Evolutionary conservation across 2,888 invertebrate genomes (phyloP), one percentile per base, ranked within the genome.

Genomic region (Rotaria socialis): DNA sequence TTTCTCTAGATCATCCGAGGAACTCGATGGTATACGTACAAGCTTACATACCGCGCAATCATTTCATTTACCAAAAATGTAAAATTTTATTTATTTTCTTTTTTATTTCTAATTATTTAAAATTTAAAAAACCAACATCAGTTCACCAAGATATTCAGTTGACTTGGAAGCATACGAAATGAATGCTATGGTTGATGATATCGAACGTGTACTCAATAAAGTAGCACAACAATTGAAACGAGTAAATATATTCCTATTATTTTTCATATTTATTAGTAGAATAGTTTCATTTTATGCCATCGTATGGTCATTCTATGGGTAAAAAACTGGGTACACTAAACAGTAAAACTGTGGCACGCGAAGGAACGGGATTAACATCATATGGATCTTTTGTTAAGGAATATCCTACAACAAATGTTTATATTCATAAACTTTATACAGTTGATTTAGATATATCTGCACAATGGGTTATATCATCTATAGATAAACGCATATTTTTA

Each of bases 401-500:
- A 67, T 24, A 56, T 56, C 0, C 6, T 56, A 24, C 24, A 24
- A 56, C 1, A 56, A 24, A 19, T 16, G 0, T 67, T 5, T 67
- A 1, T 27, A 14, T 67, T 27, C 16, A 35, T 35, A 27, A 19
- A 19, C 67, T 67, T 16, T 67, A 67, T 67, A 67, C 16, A 14
- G 35, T 16, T 16, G 27, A 67, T 35, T 10, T 67, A 35, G 67
- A 67, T 35, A 67, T 67, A 16, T 3, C 35, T 35, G 27, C 67
- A 67, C 11, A 67, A 67, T 67, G 67, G 67, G 67, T 35, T 27
- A 27, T 67, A 35, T 27, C 67, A 67, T 16, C 67, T 1, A 35
- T 67, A 35, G 67, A 67, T 41, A 35, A 67, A 67, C 67, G 67
- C 35, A 80, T 80, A 22, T 80, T 80, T 80, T n/a, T 80, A n/a